These are phyloP conservation scores for Cephalopachus bancanus DNA, from an alignment of 2,797 vertebrate genomes.

Conservation along the genomic window DNA sequence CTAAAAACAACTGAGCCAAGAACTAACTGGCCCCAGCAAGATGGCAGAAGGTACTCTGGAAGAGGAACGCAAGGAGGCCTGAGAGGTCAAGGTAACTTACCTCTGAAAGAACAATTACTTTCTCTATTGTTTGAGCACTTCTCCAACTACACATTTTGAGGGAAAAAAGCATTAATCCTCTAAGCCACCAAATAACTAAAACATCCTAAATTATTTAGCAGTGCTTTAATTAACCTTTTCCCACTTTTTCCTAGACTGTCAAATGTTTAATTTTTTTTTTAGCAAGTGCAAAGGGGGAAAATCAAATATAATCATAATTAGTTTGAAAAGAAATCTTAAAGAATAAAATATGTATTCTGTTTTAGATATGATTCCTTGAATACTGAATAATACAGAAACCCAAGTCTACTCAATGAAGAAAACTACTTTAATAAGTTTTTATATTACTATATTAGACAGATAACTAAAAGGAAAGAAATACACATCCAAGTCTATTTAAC, in stretches of 20 bases:
- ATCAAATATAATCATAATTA: constrained; percentile 57
- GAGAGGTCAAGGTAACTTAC: constrained; percentile 23
- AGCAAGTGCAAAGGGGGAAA: constrained; percentile 67
- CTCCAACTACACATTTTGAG: constrained; percentile 37
- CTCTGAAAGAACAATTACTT: constrained; percentile 39
- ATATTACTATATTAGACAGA: background rate
- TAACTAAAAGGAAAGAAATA: constrained; percentile 37
- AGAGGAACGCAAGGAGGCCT: background rate
- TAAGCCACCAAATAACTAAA: constrained; percentile 62
- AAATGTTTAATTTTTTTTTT: constrained; percentile 65
- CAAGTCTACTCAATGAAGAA: constrained; percentile 2
- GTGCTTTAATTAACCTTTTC: constrained; percentile 73
- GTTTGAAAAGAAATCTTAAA: constrained; percentile 64
- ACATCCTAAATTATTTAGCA: constrained; percentile 74
- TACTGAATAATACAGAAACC: background rate
- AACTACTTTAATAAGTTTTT: constrained; percentile 9
- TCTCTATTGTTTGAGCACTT: constrained; percentile 26
- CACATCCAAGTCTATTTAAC: constrained; percentile 39
- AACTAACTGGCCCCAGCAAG: constrained; percentile 57
- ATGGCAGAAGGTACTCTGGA: constrained; percentile 26
- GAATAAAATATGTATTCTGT: constrained; percentile 64
- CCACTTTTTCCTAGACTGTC: constrained; percentile 64
- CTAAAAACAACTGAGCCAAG: constrained; percentile 61
- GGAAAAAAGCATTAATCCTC: constrained; percentile 55
- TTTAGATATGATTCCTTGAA: constrained; percentile 32